Evolutionary conservation across 2,113 vertebrate genomes (phyloP).

Genomic region (Chloropsis hardwickii): DNA sequence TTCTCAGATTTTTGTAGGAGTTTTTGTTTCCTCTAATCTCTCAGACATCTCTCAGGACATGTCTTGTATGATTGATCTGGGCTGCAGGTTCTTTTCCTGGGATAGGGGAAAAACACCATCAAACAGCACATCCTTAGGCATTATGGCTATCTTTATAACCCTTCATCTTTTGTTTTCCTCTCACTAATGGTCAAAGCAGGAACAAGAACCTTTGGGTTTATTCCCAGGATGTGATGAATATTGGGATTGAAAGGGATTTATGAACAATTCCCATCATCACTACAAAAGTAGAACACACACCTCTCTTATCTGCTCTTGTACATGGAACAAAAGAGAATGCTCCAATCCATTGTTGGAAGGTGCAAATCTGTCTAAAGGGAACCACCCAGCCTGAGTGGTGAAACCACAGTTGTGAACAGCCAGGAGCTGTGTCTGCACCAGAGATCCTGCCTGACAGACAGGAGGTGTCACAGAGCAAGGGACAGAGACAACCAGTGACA

Average conservation of each 20-base stretch:
- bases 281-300: background rate
- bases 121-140: background rate
- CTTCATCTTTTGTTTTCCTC: background rate
- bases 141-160: background rate
- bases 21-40: background rate
- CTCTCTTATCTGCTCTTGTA: background rate
- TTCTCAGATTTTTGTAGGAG: background rate
- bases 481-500: background rate
- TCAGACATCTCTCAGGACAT: background rate
- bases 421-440: background rate
- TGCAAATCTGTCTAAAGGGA: background rate
- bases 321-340: background rate
- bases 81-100: background rate
- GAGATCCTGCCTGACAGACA: background rate
- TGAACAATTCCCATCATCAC: background rate
- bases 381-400: background rate
- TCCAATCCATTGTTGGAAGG: background rate
- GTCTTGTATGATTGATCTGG: background rate
- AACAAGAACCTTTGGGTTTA: background rate
- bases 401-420: background rate
- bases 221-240: background rate
- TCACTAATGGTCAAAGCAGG: background rate
- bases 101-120: background rate
- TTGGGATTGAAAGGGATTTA: background rate
- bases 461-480: background rate